A percentile compares a stretch with the other conserved stretches of the same genome.
Evolutionary conservation across 2,797 vertebrate species (phyloP).

Genomic region (Characodon lateralis): DNA sequence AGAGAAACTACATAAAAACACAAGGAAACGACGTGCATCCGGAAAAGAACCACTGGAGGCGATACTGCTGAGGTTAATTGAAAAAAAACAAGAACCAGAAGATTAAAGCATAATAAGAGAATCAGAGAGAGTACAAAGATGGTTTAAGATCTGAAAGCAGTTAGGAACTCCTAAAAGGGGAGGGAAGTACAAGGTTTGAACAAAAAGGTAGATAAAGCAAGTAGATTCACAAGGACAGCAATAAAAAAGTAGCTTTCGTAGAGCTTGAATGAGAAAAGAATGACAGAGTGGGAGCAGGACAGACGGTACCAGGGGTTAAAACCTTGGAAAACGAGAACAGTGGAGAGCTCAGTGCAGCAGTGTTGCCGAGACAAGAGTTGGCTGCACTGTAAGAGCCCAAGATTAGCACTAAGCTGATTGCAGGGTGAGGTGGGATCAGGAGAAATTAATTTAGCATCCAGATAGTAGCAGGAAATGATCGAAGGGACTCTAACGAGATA

Average conservation of each 20-base stretch:
- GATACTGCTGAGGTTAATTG: conserved; percentile 38
- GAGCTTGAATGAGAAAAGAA: conserved; percentile 16
- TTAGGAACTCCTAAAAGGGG: conserved; percentile 8
- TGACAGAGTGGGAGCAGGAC: conserved; percentile 9
- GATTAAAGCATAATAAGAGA: conserved; percentile 6
- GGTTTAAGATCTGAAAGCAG: conserved; percentile 26
- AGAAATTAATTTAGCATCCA: conserved; percentile 79
- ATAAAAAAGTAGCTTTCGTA: conserved; percentile 14
- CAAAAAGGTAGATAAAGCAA: conserved; percentile 12
- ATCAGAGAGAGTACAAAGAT: conserved; percentile 31
- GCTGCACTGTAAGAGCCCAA: conserved; percentile 65
- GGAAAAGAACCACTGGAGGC: conserved; percentile 37
- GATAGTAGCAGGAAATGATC: conserved; percentile 69
- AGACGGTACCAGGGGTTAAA: conserved; percentile 49
- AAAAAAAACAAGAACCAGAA: conserved; percentile 9
- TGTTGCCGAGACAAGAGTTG: conserved; percentile 58
- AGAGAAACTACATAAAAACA: conserved; percentile 43
- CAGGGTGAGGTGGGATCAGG: conserved; percentile 72
- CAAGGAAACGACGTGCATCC: conserved; percentile 13
- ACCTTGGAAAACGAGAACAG: conserved; percentile 51
- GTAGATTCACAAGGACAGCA: conserved; percentile 20
- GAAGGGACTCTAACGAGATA: conserved; percentile 52
- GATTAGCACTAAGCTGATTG: conserved; percentile 79
- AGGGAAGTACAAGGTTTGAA: conserved; percentile 15
- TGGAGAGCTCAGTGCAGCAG: conserved; percentile 53